Conservation (phyloP, 2,888 invertebrate species). For the Anagyrus pseudococci region DNA sequence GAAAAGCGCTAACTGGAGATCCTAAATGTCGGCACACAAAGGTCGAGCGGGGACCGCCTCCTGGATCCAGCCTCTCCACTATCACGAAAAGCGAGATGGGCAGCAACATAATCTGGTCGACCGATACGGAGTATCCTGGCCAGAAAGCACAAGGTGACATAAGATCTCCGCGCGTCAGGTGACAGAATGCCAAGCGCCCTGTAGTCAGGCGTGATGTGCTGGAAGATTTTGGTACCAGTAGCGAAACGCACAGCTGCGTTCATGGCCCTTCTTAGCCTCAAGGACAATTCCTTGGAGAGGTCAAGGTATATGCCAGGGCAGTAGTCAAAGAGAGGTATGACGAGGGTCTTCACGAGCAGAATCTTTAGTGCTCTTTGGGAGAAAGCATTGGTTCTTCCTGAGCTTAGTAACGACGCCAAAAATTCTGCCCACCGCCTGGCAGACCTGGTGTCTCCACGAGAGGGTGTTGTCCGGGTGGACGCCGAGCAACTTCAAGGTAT, state of each 20-base stretch:
- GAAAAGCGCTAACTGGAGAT: too few relatives aligned
- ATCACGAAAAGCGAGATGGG: background rate
- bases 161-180: background rate
- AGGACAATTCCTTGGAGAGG: background rate
- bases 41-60: background rate
- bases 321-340: background rate
- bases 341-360: background rate
- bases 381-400: too few relatives aligned
- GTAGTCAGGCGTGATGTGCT: background rate
- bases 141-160: background rate
- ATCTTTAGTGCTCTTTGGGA: too few relatives aligned
- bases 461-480: background rate
- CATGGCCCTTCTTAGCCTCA: background rate
- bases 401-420: too few relatives aligned
- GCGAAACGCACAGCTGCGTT: background rate
- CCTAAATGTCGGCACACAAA: background rate
- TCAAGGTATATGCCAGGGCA: background rate
- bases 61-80: background rate
- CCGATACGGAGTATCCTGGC: background rate
- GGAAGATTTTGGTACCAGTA: background rate
- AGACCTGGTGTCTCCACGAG: background rate
- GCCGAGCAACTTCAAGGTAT: background rate
- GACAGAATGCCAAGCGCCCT: background rate
- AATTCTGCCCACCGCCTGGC: background rate
- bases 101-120: background rate